These are phyloP conservation scores for Saguinus imperator DNA, from an alignment of 2,113 vertebrate genomes.

Conservation along the genomic window DNA sequence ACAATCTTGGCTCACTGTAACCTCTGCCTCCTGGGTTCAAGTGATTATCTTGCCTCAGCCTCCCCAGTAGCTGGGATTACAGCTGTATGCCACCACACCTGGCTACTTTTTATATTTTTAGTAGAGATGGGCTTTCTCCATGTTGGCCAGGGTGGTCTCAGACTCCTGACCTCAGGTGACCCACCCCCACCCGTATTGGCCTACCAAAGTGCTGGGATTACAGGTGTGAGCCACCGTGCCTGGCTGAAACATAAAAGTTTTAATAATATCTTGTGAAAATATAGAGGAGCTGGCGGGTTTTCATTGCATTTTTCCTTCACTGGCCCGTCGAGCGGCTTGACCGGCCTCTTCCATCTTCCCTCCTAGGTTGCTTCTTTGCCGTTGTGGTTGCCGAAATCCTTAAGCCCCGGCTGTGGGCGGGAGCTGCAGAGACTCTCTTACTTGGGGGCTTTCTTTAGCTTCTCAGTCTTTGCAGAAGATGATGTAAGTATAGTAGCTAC, in stretches of 20 bases:
- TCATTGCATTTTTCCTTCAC: rapidly evolving
- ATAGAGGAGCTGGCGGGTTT: neutral
- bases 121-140: no score
- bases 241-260: neutral
- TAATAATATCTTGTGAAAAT: neutral
- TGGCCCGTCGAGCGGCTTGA: rapidly evolving
- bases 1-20: no score
- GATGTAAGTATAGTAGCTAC: slow-evolving; percentile 90
- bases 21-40: no score
- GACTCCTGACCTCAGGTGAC: no score
- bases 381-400: slow-evolving; percentile 94
- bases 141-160: no score
- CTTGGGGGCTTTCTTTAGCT: slow-evolving; percentile 95
- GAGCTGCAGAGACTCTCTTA: slow-evolving; percentile 97
- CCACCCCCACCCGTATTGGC: no score
- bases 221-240: no score
- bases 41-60: no score
- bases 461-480: slow-evolving; percentile 98
- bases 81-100: no score
- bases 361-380: slow-evolving; percentile 91
- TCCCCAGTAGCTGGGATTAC: no score
- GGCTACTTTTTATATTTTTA: no score
- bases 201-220: no score
- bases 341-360: neutral
- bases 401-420: slow-evolving; percentile 94